These are phyloP conservation scores for Orchesellides sinensis DNA, from an alignment of 2,888 invertebrate species.

Conservation along the genomic window DNA sequence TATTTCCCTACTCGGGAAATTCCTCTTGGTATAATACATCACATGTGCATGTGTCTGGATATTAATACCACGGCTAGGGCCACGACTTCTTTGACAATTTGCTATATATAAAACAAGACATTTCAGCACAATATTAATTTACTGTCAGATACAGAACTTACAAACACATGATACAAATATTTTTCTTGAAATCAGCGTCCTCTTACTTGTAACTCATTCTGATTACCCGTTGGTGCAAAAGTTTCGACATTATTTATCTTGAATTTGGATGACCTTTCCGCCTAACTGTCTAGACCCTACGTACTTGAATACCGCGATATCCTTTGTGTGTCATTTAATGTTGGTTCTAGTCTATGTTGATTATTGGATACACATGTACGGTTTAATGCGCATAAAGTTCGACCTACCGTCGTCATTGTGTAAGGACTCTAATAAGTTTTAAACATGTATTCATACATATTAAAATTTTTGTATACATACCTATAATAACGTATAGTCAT, in stretches of 20 bases:
- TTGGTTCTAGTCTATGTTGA: no score
- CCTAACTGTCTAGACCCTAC: background rate
- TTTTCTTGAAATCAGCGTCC: conserved; percentile 3
- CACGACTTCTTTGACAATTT: conserved; percentile 9
- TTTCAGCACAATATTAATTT: conserved; percentile 30
- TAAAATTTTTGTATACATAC: no score
- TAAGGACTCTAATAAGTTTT: no score
- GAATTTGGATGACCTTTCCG: background rate
- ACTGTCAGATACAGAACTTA: conserved; percentile 24
- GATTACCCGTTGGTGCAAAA: background rate
- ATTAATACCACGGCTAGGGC: background rate
- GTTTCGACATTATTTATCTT: conserved; percentile 2
- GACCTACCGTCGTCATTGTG: no score
- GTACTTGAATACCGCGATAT: no score
- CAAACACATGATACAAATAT: background rate
- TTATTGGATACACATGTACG: no score
- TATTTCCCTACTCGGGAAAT: background rate
- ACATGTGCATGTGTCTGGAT: background rate
- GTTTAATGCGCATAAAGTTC: no score
- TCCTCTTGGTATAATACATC: conserved; percentile 6
- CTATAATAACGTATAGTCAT: no score
- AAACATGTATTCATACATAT: no score
- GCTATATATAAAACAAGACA: background rate
- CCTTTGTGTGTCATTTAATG: no score
- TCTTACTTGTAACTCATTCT: background rate